Evolutionary conservation across 2,888 invertebrate genomes (phyloP).

Genomic region (Idaea straminata): DNA sequence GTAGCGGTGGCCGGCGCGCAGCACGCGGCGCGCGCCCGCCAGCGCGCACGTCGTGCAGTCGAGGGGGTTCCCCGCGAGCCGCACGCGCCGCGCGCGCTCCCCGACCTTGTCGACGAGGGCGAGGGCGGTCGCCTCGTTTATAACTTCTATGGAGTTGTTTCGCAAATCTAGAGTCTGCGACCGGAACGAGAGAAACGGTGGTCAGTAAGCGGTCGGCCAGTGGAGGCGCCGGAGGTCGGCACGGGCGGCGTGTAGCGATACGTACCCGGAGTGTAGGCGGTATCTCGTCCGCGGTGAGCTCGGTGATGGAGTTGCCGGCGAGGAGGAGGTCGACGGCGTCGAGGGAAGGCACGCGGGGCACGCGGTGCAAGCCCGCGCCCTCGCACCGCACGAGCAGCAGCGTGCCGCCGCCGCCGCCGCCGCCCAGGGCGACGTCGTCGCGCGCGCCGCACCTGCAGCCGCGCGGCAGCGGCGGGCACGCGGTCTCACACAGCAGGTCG

Average conservation of each 20-base stretch:
- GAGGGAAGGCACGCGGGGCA: constrained; percentile 14
- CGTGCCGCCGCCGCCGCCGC: constrained; percentile 9
- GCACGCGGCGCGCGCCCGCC: neutral
- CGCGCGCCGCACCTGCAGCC: constrained; percentile 10
- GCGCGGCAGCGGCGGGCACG: neutral
- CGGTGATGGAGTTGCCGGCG: constrained; percentile 22
- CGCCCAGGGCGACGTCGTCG: constrained; percentile 28
- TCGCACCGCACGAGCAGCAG: constrained; percentile 22
- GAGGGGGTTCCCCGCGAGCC: constrained; percentile 19
- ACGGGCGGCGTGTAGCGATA: too few species aligned
- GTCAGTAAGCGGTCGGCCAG: neutral
- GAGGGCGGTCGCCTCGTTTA: constrained; percentile 8
- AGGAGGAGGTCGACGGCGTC: constrained; percentile 24
- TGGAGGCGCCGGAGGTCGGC: too few species aligned
- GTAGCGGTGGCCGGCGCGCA: neutral
- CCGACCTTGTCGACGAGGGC: neutral
- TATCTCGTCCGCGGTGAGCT: constrained; percentile 18
- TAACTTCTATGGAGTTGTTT: constrained; percentile 11
- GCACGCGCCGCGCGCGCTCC: constrained; percentile 1
- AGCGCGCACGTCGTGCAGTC: constrained; percentile 8
- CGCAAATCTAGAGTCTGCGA: constrained; percentile 23
- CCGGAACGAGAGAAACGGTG: neutral
- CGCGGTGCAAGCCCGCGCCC: constrained; percentile 5
- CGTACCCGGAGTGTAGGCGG: constrained; percentile 14
- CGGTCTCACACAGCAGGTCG: constrained; percentile 29